Conservation (phyloP, 2,113 vertebrate species). For the Sciurus niger region DNA sequence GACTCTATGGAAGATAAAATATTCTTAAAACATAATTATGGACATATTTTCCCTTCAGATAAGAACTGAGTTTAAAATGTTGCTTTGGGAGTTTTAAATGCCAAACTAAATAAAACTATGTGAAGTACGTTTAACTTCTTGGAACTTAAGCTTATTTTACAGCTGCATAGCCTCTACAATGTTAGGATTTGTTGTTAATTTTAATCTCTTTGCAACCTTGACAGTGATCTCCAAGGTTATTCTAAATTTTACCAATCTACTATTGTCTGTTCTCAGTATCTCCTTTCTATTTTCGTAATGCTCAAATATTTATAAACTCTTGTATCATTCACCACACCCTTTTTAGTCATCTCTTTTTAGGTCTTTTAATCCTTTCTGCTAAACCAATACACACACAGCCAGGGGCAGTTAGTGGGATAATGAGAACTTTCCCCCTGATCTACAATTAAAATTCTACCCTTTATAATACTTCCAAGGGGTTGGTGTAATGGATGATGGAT, state of each 20-base stretch:
- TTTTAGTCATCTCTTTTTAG: constrained; percentile 26
- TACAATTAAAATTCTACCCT: constrained; percentile 66
- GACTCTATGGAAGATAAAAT: constrained; percentile 35
- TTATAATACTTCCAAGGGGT: constrained; percentile 59
- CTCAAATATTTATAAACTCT: constrained; percentile 65
- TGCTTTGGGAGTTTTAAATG: constrained; percentile 26
- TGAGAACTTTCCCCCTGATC: constrained; percentile 57
- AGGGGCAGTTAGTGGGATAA: background rate
- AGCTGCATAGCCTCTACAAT: background rate
- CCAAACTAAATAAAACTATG: background rate
- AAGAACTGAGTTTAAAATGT: constrained; percentile 41
- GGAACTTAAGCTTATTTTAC: constrained; percentile 40
- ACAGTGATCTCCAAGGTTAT: constrained; percentile 1
- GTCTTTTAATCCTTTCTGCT: constrained; percentile 41
- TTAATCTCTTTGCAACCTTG: constrained; percentile 49
- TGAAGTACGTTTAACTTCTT: constrained; percentile 46
- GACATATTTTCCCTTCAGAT: constrained; percentile 22
- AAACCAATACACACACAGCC: background rate
- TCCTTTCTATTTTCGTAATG: constrained; percentile 59
- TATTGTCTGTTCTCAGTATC: constrained; percentile 44
- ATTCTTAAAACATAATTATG: constrained; percentile 46
- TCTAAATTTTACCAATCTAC: constrained; percentile 8
- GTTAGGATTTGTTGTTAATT: constrained; percentile 36
- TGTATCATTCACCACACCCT: background rate
- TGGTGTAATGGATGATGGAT: background rate